Evolutionary conservation across 2,797 vertebrate species (phyloP).

Genomic region (Mycteria americana): DNA sequence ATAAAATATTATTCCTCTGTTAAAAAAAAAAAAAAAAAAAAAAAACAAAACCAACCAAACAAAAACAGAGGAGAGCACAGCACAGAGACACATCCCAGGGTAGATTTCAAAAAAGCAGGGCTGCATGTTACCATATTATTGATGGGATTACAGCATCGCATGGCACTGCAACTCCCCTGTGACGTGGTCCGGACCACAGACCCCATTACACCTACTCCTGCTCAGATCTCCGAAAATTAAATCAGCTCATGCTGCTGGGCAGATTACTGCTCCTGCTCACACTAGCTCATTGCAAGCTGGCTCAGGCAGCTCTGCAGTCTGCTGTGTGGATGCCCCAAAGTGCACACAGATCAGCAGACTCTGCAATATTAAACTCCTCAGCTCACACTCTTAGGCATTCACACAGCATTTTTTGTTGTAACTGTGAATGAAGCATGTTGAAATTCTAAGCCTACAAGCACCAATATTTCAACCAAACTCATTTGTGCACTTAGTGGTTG

Average conservation of each 20-base stretch:
- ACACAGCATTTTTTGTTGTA: neutral
- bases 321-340: neutral
- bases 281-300: neutral
- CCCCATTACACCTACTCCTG: neutral
- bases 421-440: conserved; percentile 25
- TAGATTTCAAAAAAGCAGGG: neutral
- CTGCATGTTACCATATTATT: neutral
- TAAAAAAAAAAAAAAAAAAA: neutral
- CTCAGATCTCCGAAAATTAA: neutral
- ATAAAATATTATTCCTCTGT: neutral
- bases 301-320: neutral
- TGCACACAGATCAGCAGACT: neutral
- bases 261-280: neutral
- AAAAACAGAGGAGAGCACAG: neutral
- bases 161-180: neutral
- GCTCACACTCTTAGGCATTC: neutral
- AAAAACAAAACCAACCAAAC: neutral
- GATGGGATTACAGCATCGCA: neutral
- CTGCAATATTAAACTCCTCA: neutral
- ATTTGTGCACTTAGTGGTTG: conserved; percentile 45
- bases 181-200: neutral
- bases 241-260: neutral
- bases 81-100: neutral
- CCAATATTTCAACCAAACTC: conserved; percentile 43
- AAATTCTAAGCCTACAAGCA: conserved; percentile 46